Evolutionary conservation across 2,113 vertebrate species (phyloP), one percentile per base, ranked within the genome.

Genomic region (Loxodonta africana): DNA sequence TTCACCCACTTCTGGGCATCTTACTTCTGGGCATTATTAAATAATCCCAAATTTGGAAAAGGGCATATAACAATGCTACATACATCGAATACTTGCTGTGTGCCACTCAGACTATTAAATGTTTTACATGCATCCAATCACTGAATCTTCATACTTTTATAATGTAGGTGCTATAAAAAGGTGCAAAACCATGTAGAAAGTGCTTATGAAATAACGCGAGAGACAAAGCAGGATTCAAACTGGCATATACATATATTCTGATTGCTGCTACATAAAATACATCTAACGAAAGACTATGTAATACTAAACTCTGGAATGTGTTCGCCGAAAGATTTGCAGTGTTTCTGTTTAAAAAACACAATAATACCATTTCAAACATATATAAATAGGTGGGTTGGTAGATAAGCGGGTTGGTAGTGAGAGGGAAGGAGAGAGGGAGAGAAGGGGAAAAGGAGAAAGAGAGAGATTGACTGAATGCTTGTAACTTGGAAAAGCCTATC

Each of bases 1-100:
- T 76, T 85, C 62, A 83, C 8, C 63, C 6, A 67, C 17, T 41
- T 37, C 37, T 37, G 37, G 37, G n/a, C 20, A 78, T 83, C 8
- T 83, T 62, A 76, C n/a, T 51, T 76, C 60, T 44, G 14, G 33
- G 26, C 7, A 20, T 83, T 83, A 48, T 44, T 44, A 65, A 71
- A 41, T 51, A 90, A 87, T 46, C 63, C 69, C 74, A 81, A 88
- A 17, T 60, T 89, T 69, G 18, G 69, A 63, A 95, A 94, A 67
- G 25, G 28, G 10, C 15, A 81, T n/a, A 28, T 26, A 83, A 90
- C 46, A 95, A 80, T 23, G 21, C 6, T 69, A 15, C 69, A 15
- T 74, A 37, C 63, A 80, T 73, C 60, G 48, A 87, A 76, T 41
- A 86, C 10, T 84, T 65, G n/a, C 20, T 63, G 18, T 30, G 21